Conservation (phyloP, 2,113 vertebrate genomes). For the Alethe diademata region DNA sequence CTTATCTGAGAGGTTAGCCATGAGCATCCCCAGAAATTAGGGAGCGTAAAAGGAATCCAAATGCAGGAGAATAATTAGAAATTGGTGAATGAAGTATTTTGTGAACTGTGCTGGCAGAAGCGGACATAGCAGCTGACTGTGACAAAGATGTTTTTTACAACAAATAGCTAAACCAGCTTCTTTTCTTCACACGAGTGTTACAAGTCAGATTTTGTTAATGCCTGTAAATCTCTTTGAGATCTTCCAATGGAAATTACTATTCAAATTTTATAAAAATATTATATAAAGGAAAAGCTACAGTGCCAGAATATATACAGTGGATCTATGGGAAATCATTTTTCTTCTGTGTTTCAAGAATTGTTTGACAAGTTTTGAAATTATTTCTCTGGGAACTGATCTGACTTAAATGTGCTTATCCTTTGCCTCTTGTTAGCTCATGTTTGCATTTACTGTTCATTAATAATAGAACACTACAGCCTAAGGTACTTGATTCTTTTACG, state of each 20-base stretch:
- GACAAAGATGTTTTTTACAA: background rate
- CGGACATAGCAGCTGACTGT: background rate
- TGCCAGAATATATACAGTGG: conserved; percentile 51
- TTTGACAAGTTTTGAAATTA: conserved; percentile 68
- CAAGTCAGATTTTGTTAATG: background rate
- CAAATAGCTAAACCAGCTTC: background rate
- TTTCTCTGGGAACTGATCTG: conserved; percentile 61
- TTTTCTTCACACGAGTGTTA: background rate
- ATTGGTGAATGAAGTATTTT: background rate
- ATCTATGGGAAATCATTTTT: conserved; percentile 66
- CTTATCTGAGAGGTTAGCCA: background rate
- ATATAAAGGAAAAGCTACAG: conserved; percentile 27
- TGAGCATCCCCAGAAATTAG: background rate
- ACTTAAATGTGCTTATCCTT: conserved; percentile 65
- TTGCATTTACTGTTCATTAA: conserved; percentile 62
- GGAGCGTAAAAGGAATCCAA: background rate
- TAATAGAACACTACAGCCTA: conserved; percentile 45
- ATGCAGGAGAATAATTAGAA: background rate
- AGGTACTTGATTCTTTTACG: conserved; percentile 57
- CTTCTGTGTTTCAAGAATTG: conserved; percentile 51
- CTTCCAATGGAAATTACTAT: conserved; percentile 15
- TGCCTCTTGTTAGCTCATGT: conserved; percentile 43
- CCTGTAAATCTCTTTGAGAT: conserved; percentile 5
- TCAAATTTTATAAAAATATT: conserved; percentile 14
- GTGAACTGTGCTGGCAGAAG: background rate